Percentiles rank a stretch among this genome's conserved stretches.
These are phyloP conservation scores for pig (Sus scrofa) DNA, from an alignment of 2,113 vertebrate genomes.

Conservation along the genomic window T2T-Sscrofa CM000830.6:84521501-84522000, in stretches of 20 bases:
- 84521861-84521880: background rate
- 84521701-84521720: background rate
- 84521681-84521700: background rate
- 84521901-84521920: background rate
- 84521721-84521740: background rate
- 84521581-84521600: no score
- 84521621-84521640: background rate
- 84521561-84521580: no score
- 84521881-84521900: background rate
- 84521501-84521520: no score
- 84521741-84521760: background rate
- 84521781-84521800: background rate
- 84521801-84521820: background rate
- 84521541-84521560: no score
- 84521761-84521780: background rate
- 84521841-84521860: background rate
- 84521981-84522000: no score
- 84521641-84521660: background rate
- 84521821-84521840: background rate
- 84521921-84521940: background rate
- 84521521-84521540: no score
- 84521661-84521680: background rate
- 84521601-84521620: background rate
- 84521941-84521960: background rate
- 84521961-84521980: no score